Conservation (phyloP, 2,888 invertebrate species). For the Drosophila antonietae region DNA sequence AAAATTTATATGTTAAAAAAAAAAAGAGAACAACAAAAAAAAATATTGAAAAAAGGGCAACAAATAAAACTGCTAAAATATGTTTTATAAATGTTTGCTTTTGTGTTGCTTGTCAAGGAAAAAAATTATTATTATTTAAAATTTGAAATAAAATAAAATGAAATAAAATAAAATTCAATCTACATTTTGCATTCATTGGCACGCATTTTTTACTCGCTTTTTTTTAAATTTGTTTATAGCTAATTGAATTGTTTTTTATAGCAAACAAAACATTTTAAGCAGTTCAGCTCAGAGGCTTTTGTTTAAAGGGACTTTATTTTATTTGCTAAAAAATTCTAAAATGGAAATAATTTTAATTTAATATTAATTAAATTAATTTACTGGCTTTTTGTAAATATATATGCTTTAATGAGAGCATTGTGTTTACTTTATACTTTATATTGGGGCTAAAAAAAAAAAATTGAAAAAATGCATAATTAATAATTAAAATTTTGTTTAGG, state of each 20-base stretch:
- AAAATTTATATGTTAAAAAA: background rate
- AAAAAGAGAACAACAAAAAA: constrained; percentile 1
- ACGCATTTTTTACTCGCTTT: background rate
- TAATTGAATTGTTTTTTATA: constrained; percentile 5
- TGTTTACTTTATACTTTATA: background rate
- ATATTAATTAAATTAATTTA: constrained; percentile 1
- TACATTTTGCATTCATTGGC: background rate
- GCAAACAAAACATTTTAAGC: background rate
- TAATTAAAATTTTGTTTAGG: background rate
- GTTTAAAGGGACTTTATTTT: background rate
- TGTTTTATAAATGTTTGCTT: constrained; percentile 38
- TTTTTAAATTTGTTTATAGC: background rate
- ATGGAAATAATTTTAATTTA: background rate
- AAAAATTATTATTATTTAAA: constrained; percentile 9
- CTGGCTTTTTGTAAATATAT: background rate
- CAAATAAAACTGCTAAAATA: constrained; percentile 35
- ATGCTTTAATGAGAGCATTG: background rate
- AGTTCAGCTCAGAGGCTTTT: background rate
- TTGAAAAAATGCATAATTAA: background rate
- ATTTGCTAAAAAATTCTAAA: background rate
- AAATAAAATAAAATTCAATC: background rate
- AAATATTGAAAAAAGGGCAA: background rate
- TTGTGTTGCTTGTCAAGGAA: background rate
- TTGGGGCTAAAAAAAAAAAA: too few relatives aligned
- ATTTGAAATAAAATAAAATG: background rate